Evolutionary conservation across 1,140 invertebrate genomes (phyloP), one percentile per base, ranked within the genome.

Genomic region (Hycleus cichorii): DNA sequence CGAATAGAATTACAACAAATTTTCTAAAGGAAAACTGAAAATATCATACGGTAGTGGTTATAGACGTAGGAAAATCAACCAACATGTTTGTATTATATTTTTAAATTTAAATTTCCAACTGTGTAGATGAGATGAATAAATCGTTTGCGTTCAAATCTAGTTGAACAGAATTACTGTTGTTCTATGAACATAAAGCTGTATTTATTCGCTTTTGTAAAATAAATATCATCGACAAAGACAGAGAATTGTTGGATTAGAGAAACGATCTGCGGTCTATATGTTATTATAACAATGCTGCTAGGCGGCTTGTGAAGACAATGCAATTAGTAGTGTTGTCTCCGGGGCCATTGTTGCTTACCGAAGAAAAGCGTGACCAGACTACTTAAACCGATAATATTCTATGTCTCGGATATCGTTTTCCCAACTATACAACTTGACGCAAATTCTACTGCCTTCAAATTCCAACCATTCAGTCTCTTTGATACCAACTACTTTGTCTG

Each of bases 281-380:
- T 44, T 11, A 18, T 12, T 44, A 47, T 51, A 60, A 60, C 58
- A 60, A 58, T 60, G 52, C 58, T 42, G 40, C 18, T 48, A 49
- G 49, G 49, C 62, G 53, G 54, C 51, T 50, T 45, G 53, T 55
- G 58, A 32, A 59, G 57, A 50, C 64, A 60, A 69, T 69, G 69
- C 69, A 70, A 70, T 70, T 70, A 70, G 69, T 64, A 62, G 53
- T 66, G 67, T 66, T 69, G 69, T 70, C 69, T 70, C 67, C 58
- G 62, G 55, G 57, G 63, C 64, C 67, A 66, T 66, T 66, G 68
- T 69, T 70, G 67, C 67, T 70, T 70, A 68, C 64, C 57, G 61
- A 60, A 59, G 55, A 56, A 45, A 47, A 57, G 58, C 66, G 66
- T 68, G 66, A 67, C 67, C 58, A 47, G 67, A 67, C 57, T 69